Evolutionary conservation across 1,140 invertebrate species (phyloP).

Genomic region (Ostrea denselamellosa): DNA sequence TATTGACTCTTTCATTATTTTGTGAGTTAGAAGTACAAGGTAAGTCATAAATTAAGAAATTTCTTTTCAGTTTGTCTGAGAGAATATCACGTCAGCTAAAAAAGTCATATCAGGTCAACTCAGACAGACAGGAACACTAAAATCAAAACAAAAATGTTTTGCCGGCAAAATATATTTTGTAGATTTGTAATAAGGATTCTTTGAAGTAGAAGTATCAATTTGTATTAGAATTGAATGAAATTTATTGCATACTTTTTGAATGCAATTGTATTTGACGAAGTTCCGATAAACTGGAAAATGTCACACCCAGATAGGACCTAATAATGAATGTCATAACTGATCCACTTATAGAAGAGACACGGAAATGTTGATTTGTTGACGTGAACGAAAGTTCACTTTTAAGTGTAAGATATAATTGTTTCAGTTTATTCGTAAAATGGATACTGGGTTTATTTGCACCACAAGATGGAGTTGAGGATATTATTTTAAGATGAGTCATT

Average conservation of each 20-base stretch:
- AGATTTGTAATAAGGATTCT: not conserved
- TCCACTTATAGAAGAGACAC: not conserved
- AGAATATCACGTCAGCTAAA: not conserved
- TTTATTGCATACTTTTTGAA: too few species aligned
- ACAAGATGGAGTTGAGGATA: not conserved
- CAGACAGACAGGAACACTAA: not conserved
- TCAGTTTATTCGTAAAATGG: not conserved
- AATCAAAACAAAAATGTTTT: constrained; percentile 27
- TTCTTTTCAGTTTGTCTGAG: not conserved
- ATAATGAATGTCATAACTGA: not conserved
- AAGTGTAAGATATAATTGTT: not conserved
- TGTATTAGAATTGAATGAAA: too few species aligned
- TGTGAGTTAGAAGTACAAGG: not conserved
- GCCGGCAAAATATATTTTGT: constrained; percentile 12
- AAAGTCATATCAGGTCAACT: constrained; percentile 26
- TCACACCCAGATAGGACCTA: not conserved
- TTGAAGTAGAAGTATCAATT: too few species aligned
- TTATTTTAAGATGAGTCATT: not conserved
- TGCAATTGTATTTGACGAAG: too few species aligned
- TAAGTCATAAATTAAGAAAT: not conserved
- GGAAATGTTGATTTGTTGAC: not conserved
- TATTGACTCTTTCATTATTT: not conserved
- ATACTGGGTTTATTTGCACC: not conserved
- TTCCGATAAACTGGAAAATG: not conserved
- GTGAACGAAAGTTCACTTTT: not conserved